phyloP scores from a whole-genome alignment of 1,140 invertebrate genomes.

The Caerostris darwini region DNA sequence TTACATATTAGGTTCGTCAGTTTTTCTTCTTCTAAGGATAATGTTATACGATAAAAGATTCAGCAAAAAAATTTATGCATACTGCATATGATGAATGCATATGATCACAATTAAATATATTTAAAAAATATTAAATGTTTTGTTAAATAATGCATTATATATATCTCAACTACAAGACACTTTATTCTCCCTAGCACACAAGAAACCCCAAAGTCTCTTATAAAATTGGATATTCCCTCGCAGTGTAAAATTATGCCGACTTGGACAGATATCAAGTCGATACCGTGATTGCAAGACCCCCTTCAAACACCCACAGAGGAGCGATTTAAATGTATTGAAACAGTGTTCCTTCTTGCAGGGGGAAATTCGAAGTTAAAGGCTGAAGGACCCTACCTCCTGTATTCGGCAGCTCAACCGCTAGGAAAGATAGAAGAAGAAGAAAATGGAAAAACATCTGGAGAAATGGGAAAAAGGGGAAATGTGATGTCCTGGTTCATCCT shows the following conservation, averaged over 20 bases:
- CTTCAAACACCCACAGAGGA: neutral
- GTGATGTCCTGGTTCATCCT: neutral
- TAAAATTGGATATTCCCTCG: slow-evolving; percentile 21
- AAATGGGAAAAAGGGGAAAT: neutral
- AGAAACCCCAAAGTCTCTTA: neutral
- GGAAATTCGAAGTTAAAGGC: neutral
- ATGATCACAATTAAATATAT: too few species aligned
- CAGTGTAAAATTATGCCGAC: slow-evolving; percentile 3
- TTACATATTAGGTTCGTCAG: too few species aligned
- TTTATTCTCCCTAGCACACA: neutral
- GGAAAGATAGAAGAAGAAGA: neutral
- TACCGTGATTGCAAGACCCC: slow-evolving; percentile 3
- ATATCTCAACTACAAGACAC: neutral
- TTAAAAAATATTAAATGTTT: too few species aligned
- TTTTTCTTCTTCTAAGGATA: too few species aligned
- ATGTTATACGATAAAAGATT: too few species aligned
- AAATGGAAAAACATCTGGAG: neutral
- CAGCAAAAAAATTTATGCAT: too few species aligned
- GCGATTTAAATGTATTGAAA: slow-evolving; percentile 21
- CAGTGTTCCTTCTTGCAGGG: neutral
- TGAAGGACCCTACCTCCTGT: neutral
- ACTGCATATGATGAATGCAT: too few species aligned
- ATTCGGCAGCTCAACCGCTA: neutral
- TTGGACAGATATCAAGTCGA: neutral
- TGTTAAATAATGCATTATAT: neutral